Percentiles rank a stretch among this genome's conserved stretches.
Conservation (phyloP, 2,113 vertebrate genomes). For the Lycaon pictus region DNA sequence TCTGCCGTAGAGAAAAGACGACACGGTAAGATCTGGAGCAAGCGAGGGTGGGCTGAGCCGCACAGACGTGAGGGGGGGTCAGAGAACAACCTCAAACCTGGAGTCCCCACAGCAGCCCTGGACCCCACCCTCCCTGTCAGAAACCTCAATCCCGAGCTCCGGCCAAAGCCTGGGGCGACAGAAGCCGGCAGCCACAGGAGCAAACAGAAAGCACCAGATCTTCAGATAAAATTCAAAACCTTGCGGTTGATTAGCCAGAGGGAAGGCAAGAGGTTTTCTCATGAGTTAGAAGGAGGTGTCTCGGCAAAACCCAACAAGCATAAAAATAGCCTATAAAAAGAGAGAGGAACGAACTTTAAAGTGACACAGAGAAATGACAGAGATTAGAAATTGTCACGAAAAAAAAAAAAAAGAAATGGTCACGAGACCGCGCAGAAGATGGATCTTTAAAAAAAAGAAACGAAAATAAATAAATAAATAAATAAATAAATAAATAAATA, state of each 20-base stretch:
- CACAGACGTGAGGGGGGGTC: too few relatives aligned
- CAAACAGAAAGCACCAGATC: neutral
- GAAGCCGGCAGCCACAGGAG: neutral
- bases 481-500: too few relatives aligned
- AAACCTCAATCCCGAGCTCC: neutral
- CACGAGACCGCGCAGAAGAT: neutral
- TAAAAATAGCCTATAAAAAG: neutral
- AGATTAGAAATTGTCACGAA: neutral
- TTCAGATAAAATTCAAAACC: neutral
- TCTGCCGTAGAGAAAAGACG: constrained; percentile 83
- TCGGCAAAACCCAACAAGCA: constrained; percentile 25
- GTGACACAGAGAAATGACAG: neutral
- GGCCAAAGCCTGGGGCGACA: neutral
- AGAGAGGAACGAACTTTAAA: neutral
- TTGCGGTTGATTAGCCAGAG: neutral
- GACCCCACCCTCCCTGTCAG: neutral
- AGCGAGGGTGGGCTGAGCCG: too few relatives aligned
- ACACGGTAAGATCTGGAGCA: neutral
- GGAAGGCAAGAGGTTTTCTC: neutral
- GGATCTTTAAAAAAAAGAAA: neutral
- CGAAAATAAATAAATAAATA: too few relatives aligned
- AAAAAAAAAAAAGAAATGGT: neutral
- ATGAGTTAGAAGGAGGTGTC: neutral
- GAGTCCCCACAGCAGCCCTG: neutral
- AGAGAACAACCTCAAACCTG: neutral